Conservation (phyloP, 1,140 invertebrate genomes). For the Rhyzopertha dominica region DNA sequence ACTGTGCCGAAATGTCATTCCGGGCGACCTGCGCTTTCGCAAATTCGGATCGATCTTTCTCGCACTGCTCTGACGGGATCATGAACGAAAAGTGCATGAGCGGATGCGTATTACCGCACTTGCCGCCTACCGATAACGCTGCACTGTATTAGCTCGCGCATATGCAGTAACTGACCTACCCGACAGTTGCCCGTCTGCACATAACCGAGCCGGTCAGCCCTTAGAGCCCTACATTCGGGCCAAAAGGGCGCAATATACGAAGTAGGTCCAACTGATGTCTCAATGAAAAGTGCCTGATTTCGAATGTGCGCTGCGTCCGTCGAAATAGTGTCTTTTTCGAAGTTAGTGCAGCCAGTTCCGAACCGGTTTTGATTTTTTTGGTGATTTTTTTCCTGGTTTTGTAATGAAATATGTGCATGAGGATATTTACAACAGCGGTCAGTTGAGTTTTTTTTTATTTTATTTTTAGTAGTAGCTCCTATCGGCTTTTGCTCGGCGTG, state of each 20-base stretch:
- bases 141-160: conserved; percentile 32
- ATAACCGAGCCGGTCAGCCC: conserved; percentile 33
- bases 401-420: conserved; percentile 32
- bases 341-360: conserved; percentile 5
- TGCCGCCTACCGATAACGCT: conserved; percentile 27
- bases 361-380: conserved; percentile 19
- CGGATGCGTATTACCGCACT: conserved; percentile 10
- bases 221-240: conserved; percentile 38
- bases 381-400: conserved; percentile 18
- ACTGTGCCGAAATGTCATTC: no score
- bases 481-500: no score
- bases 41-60: no score
- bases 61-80: no score
- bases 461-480: no score
- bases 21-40: no score
- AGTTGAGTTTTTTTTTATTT: no score
- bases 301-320: no score
- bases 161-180: conserved; percentile 44
- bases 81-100: no score
- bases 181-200: conserved; percentile 37
- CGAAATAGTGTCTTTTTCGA: conserved; percentile 1
- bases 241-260: conserved; percentile 32
- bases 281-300: no score
- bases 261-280: conserved; percentile 22
- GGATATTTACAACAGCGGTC: no score